Base-by-base conservation (phyloP, 2,888 invertebrate species). In the Laspeyria flexula region DNA sequence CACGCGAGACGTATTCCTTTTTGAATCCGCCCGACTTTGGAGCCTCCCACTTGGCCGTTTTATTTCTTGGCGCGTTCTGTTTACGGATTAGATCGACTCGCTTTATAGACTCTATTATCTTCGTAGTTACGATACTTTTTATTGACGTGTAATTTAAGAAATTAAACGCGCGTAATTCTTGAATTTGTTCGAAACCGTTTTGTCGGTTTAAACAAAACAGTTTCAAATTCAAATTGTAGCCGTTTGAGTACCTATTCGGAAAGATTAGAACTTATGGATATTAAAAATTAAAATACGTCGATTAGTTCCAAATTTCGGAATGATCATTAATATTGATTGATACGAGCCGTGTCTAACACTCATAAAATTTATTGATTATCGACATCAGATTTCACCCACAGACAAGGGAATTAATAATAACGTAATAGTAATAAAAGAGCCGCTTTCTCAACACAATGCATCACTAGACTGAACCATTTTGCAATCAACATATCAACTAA, bases 401-500 rank as follows among this genome's bases (percentile, higher is more conserved):
- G 75, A 80, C 81, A 79, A 84, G 80, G 81, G 77, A 77, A 77
- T 83, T 77, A 73, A 75, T 85, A 83, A 77, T 79, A 79, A 70
- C 73, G 77, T 79, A 77, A 80, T 75, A 77, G 73, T 77, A 75
- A 81, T 83, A 83, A 85, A 81, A 80, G 68, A 51, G 56, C 75
- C 70, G 81, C 86, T 90, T 86, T 88, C 86, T 77, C 73, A 79
- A 81, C 78, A 84, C 85, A 88, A 85, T 86, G 81, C 83, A 77
- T 81, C 82, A 73, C 70, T 75, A 53, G 74, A 66, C 74, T 65
- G 71, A 73, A 79, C 76, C 78, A 79, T 87, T 86, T 85, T 76
- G 85, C 85, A 88, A 90, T 89, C 87, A 87, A 86, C 88, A 87
- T 85, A 89, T 89, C 87, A 88, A 85, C 85, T 84, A 81, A 82